A percentile compares a stretch with the other conserved stretches of the same genome.
Evolutionary conservation across 92 coral and sea anemone species (phyloP).

Genomic region (Bergia puertoricense): DNA sequence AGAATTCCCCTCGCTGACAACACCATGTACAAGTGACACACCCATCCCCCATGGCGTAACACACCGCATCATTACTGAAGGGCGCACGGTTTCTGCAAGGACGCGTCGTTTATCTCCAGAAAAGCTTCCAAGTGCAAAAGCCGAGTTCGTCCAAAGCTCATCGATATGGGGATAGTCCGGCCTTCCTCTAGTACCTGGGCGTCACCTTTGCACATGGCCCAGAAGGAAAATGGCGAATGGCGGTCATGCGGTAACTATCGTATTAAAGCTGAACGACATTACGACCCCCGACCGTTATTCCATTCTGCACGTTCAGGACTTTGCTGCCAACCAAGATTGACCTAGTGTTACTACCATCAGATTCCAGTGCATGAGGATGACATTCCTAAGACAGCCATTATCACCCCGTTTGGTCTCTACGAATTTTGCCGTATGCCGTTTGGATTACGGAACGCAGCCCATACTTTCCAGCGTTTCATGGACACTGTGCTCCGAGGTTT

Average conservation of each 20-base stretch:
- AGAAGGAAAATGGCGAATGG: constrained; percentile 4
- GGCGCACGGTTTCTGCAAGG: constrained; percentile 4
- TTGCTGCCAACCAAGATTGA: too few species aligned
- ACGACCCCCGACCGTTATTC: too few species aligned
- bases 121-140: constrained; percentile 49
- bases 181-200: constrained; percentile 64
- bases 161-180: constrained; percentile 45
- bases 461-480: constrained; percentile 57
- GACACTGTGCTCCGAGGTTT: not conserved
- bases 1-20: constrained; percentile 45
- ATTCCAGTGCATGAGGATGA: constrained; percentile 44
- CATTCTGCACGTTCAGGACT: too few species aligned
- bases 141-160: not conserved
- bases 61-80: constrained; percentile 26
- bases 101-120: constrained; percentile 46
- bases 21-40: constrained; percentile 36
- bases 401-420: constrained; percentile 56
- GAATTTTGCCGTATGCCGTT: constrained; percentile 61
- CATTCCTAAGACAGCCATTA: constrained; percentile 53
- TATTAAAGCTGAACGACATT: too few species aligned
- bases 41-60: too few species aligned
- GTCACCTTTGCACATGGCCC: constrained; percentile 58
- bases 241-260: too few species aligned
- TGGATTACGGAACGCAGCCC: constrained; percentile 52
- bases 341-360: constrained; percentile 40